Percentiles rank a stretch among this genome's conserved stretches.
Conservation (phyloP, 2,113 vertebrate genomes). For the cattle (Bos taurus) region ARS-UCD2.0 NC_037335.1:109884001-109884500, state of each 20-base stretch:
- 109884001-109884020: background rate
- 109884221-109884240: background rate
- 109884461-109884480: background rate
- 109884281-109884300: background rate
- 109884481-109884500: background rate
- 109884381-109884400: background rate
- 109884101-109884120: background rate
- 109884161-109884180: background rate
- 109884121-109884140: background rate
- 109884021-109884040: too few relatives aligned
- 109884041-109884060: fast-evolving
- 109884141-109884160: background rate
- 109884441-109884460: background rate
- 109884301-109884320: background rate
- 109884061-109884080: background rate
- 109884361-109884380: background rate
- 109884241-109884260: background rate
- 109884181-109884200: background rate
- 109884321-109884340: background rate
- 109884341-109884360: background rate
- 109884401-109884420: background rate
- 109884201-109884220: background rate
- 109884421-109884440: background rate
- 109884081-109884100: background rate
- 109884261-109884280: background rate